Percentiles rank a stretch among this genome's conserved stretches.
These are phyloP conservation scores for Heteromurus nitidus DNA, from an alignment of 2,888 invertebrate genomes.

Conservation along the genomic window DNA sequence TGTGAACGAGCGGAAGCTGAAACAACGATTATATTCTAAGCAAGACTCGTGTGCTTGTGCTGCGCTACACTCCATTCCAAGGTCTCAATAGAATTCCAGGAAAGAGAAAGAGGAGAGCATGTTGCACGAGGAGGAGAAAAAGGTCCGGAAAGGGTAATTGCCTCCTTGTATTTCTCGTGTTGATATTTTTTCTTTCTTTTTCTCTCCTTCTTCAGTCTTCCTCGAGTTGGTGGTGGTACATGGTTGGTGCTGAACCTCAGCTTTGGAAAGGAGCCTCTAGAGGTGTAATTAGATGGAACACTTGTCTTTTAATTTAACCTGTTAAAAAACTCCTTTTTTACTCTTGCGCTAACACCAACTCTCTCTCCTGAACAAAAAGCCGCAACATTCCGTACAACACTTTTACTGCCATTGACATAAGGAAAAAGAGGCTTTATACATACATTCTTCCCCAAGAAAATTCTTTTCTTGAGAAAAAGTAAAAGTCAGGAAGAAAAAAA, in stretches of 20 bases:
- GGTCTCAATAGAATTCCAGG: neutral
- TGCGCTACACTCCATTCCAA: no score
- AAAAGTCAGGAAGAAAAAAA: neutral
- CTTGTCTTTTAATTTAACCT: slow-evolving; percentile 66
- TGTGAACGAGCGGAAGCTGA: no score
- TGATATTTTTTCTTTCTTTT: neutral
- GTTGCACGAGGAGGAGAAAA: neutral
- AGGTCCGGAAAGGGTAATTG: slow-evolving; percentile 20
- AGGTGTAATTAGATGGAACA: slow-evolving; percentile 61
- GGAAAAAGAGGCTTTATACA: neutral
- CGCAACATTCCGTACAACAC: neutral
- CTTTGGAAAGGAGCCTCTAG: no score
- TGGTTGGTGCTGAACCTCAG: no score
- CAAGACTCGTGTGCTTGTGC: no score
- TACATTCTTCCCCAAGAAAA: no score
- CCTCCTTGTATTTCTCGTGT: neutral
- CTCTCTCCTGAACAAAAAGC: slow-evolving; percentile 1
- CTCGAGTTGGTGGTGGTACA: no score
- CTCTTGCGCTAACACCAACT: no score
- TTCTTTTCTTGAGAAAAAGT: no score
- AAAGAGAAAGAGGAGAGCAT: no score
- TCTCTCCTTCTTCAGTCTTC: neutral
- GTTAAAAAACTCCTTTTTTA: no score
- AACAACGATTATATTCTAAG: no score
- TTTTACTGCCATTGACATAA: neutral